Conservation (phyloP, 2,797 vertebrate genomes). For the Melanogrammus aeglefinus region DNA sequence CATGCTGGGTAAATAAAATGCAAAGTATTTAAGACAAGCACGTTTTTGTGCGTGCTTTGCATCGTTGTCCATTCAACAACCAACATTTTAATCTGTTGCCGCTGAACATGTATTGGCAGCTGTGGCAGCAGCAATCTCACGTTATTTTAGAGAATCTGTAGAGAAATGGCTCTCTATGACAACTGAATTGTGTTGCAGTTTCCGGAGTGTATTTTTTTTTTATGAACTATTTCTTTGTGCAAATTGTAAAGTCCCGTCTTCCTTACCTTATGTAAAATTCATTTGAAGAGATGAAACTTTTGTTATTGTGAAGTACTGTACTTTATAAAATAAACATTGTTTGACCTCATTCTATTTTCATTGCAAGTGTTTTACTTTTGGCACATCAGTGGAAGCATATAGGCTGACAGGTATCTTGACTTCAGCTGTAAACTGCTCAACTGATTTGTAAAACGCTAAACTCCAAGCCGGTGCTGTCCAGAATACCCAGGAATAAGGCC, state of each 20-base stretch:
- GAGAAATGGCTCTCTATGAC: neutral
- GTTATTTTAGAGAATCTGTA: neutral
- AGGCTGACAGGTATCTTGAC: neutral
- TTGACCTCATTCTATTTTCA: neutral
- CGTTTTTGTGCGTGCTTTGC: neutral
- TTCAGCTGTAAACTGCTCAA: neutral
- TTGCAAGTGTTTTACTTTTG: neutral
- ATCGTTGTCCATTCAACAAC: too few species aligned
- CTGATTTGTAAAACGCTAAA: neutral
- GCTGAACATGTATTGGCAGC: neutral
- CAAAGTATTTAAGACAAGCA: neutral
- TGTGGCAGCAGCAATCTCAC: too few species aligned
- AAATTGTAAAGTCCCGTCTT: neutral
- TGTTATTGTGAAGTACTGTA: neutral
- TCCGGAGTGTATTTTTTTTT: neutral
- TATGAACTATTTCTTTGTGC: neutral
- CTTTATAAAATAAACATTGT: neutral
- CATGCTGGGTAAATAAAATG: neutral
- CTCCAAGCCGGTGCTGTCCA: neutral
- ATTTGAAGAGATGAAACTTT: neutral
- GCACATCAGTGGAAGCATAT: neutral
- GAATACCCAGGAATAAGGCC: neutral
- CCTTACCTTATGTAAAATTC: neutral
- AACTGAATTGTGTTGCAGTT: neutral
- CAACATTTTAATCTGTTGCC: neutral